A percentile compares a stretch with the other conserved stretches of the same genome.
These are phyloP conservation scores for Drosophila mercatorum DNA, from an alignment of 2,888 invertebrate species.

Conservation along the genomic window DNA sequence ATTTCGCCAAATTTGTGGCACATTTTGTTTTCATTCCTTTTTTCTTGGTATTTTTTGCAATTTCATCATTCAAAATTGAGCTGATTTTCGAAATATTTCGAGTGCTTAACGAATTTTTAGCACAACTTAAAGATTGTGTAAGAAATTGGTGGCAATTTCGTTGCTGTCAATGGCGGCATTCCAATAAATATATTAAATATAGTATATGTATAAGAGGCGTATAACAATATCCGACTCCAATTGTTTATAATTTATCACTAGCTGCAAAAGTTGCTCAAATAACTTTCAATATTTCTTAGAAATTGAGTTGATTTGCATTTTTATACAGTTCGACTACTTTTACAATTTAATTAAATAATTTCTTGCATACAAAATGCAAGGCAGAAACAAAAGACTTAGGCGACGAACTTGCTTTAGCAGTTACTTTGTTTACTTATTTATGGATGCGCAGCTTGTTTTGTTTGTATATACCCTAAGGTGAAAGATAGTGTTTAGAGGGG, in stretches of 20 bases:
- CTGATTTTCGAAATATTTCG: conserved; percentile 39
- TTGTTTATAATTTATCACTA: conserved; percentile 9
- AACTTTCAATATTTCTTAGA: conserved; percentile 2
- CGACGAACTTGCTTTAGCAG: conserved; percentile 47
- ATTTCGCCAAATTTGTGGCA: conserved; percentile 21
- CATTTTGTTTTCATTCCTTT: conserved; percentile 44
- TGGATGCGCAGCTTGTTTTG: not conserved
- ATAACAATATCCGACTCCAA: not conserved
- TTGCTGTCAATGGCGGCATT: not conserved
- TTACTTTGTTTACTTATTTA: conserved; percentile 13
- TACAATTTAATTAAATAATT: conserved; percentile 2
- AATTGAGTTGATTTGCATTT: conserved; percentile 1
- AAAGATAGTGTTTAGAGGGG: too few relatives aligned
- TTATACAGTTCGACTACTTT: conserved; percentile 2
- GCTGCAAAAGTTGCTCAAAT: not conserved
- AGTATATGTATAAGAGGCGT: too few relatives aligned
- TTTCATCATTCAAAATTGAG: conserved; percentile 73
- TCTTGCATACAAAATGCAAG: conserved; percentile 8
- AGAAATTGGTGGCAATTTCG: conserved; percentile 33
- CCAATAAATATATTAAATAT: not conserved
- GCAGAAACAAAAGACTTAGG: conserved; percentile 59
- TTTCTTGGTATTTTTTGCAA: conserved; percentile 51
- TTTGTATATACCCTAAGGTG: not conserved
- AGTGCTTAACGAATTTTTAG: conserved; percentile 35
- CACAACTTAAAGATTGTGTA: conserved; percentile 23